These are phyloP conservation scores for Phycodurus eques DNA, from an alignment of 2,113 vertebrate genomes.

Conservation along the genomic window DNA sequence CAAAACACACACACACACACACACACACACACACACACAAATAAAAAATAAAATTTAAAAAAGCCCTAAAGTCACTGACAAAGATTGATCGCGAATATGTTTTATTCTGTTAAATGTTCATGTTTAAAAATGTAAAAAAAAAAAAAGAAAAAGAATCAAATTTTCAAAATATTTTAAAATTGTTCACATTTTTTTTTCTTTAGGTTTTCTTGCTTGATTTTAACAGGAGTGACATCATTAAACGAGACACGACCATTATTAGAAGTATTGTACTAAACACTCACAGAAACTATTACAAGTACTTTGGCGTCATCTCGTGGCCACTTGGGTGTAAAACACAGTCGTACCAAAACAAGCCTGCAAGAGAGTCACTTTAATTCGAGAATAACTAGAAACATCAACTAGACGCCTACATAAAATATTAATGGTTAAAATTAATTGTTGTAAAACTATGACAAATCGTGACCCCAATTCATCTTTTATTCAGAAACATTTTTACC, in stretches of 20 bases:
- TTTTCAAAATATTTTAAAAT: no score
- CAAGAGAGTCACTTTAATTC: not conserved
- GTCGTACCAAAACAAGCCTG: not conserved
- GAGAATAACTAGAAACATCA: not conserved
- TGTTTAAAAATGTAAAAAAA: no score
- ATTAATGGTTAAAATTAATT: not conserved
- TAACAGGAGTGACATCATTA: not conserved
- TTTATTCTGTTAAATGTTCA: no score
- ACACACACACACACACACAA: no score
- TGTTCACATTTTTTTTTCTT: no score
- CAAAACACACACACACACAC: no score
- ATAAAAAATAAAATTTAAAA: no score
- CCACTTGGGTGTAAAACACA: not conserved
- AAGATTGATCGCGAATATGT: no score
- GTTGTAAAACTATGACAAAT: no score
- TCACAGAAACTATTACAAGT: not conserved
- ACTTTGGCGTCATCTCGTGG: slow-evolving; percentile 60
- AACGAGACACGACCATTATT: not conserved
- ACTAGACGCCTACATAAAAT: not conserved
- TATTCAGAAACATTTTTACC: slow-evolving; percentile 12
- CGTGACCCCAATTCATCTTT: not conserved
- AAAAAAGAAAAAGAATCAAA: no score
- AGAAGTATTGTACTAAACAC: not conserved
- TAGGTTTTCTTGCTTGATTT: no score
- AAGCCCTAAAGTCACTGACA: no score